A percentile compares a stretch with the other conserved stretches of the same genome.
These are phyloP conservation scores for Elymnias hypermnestra DNA, from an alignment of 1,140 invertebrate genomes.

Conservation along the genomic window DNA sequence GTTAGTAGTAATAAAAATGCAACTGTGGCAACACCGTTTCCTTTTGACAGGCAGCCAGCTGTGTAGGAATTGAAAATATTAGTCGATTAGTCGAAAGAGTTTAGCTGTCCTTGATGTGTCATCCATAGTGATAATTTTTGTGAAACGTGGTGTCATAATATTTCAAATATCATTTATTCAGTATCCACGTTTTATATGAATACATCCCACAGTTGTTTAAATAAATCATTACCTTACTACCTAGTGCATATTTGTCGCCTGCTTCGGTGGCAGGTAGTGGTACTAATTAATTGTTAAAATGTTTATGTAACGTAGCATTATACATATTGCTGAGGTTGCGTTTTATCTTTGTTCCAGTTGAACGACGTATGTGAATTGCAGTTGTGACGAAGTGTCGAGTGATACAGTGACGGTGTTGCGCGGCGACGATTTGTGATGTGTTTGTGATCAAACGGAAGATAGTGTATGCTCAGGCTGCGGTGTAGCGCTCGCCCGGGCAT, in stretches of 20 bases:
- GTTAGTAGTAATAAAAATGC: conserved; percentile 16
- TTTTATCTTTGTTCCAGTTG: conserved; percentile 66
- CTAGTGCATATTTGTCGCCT: conserved; percentile 10
- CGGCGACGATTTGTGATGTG: conserved; percentile 43
- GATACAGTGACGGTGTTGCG: conserved; percentile 31
- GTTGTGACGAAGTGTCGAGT: conserved; percentile 9
- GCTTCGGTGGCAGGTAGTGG: conserved; percentile 49
- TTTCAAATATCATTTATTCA: conserved; percentile 17
- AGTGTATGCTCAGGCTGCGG: conserved; percentile 59
- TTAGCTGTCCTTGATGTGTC: conserved; percentile 70
- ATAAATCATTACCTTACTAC: not conserved
- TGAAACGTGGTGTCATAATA: conserved; percentile 47
- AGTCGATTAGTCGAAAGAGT: conserved; percentile 59
- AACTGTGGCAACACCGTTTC: conserved; percentile 46
- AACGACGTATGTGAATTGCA: conserved; percentile 28
- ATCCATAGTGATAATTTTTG: conserved; percentile 60
- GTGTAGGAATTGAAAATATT: conserved; percentile 70
- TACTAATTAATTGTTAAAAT: conserved; percentile 55
- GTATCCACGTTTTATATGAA: conserved; percentile 4
- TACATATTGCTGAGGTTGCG: conserved; percentile 53
- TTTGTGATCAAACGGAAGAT: conserved; percentile 36
- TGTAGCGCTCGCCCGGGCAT: conserved; percentile 69
- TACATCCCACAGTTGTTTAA: not conserved
- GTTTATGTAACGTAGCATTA: conserved; percentile 71
- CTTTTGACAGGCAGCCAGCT: conserved; percentile 66